Evolutionary conservation across 2,113 vertebrate genomes (phyloP).

Genomic region (Microtus montanus): DNA sequence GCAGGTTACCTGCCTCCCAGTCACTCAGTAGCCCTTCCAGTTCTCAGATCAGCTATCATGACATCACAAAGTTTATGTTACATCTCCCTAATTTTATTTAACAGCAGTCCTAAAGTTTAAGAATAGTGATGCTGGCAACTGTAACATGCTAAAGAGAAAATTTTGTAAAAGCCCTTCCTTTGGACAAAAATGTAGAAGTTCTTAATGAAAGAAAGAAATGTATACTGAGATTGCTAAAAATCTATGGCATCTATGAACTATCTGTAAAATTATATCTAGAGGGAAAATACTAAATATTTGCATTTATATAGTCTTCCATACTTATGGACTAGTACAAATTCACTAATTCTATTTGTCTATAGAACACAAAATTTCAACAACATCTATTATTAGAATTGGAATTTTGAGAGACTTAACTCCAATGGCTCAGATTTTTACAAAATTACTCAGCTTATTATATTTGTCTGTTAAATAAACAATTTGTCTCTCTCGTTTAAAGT

Average conservation of each 20-base stretch:
- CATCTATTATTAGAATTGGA: not conserved
- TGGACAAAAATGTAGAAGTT: not conserved
- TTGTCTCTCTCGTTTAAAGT: not conserved
- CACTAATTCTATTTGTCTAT: not conserved
- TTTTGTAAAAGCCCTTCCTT: not conserved
- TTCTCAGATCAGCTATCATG: not conserved
- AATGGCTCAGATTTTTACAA: not conserved
- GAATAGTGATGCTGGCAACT: not conserved
- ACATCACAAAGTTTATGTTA: not conserved
- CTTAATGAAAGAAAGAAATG: not conserved
- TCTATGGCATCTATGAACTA: not conserved
- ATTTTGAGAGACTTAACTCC: constrained; percentile 49
- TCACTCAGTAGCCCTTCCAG: not conserved
- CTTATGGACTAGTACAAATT: not conserved
- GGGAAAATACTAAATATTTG: not conserved
- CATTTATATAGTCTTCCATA: not conserved
- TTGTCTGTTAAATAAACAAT: constrained; percentile 30
- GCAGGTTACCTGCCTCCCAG: not conserved
- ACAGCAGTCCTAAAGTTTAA: not conserved
- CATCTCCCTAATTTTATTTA: not conserved
- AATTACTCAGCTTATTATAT: constrained; percentile 51
- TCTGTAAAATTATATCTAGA: not conserved
- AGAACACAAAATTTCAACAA: constrained; percentile 32
- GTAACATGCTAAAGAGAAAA: not conserved
- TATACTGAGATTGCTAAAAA: not conserved